Base-by-base conservation (phyloP, 2,113 vertebrate genomes). In the Chaetorhynchus papuensis region DNA sequence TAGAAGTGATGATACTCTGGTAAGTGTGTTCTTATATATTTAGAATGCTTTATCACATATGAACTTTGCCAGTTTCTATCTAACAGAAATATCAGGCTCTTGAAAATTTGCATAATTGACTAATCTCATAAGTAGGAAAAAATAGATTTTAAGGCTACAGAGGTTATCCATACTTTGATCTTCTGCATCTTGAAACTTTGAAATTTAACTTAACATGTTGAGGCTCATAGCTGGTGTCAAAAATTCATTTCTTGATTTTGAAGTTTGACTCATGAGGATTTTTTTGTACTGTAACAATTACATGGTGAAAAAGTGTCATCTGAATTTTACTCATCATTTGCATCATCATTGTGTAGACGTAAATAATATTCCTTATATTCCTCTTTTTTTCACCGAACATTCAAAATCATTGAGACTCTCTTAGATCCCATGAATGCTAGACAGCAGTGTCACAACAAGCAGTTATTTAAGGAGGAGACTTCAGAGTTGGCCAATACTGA, bases 1-100 rank as follows among this genome's bases (percentile, higher is more conserved):
- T 33, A 99, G 99, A 85, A 99, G 99, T 37, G 99, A 99, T 75
- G 99, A 99, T 97, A 99, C 99, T 39, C 95, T 99, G 99, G 99
- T 99, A 98, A 99, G 99, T 95, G 76, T 80, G 37, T 47, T 17
- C 30, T 75, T 95, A 42, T 1, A 23, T 80, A 20, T 45, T 71
- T 75, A 79, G 49, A 82, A 64, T 88, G 17, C 15, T 63, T 78
- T 71, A 53, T 50, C 31, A 15, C 11, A 15, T 47, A 22, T 72
- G 45, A 69, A 81, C 42, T 19, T 11, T 33, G 9, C 20, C 7
- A 26, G 57, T 80, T 87, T 65, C 49, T 84, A 52, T 61, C 28
- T 56, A 44, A 41, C 6, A 56, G 22, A 60, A 89, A 24, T 70
- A 74, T 13, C 63, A 10, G 7, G 2, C 18, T 79, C 4, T 53